Conservation (phyloP, 2,888 invertebrate species). For the Caradrina kadenii region DNA sequence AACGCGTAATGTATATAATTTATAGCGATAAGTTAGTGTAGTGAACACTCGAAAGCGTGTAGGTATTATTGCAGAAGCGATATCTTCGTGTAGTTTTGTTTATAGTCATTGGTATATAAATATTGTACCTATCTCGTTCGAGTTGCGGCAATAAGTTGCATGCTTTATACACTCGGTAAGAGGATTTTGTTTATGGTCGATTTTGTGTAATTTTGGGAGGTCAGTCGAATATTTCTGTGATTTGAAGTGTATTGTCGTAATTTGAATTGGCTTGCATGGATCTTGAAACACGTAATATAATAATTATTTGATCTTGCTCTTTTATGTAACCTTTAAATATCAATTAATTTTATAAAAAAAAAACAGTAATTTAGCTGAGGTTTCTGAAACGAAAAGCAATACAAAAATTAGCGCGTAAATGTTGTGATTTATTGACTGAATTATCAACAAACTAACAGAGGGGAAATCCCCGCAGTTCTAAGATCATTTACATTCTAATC, state of each 20-base stretch:
- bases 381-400: not conserved
- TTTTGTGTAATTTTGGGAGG: conserved; percentile 24
- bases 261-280: conserved; percentile 43
- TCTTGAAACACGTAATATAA: conserved; percentile 7
- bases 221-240: conserved; percentile 62
- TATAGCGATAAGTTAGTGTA: conserved; percentile 66
- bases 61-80: conserved; percentile 60
- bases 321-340: not conserved
- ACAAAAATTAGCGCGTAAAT: not conserved
- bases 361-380: not conserved
- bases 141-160: conserved; percentile 48
- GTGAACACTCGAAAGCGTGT: conserved; percentile 60
- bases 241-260: conserved; percentile 53
- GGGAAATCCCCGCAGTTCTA: too few species aligned
- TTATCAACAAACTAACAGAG: too few species aligned
- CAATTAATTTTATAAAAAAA: not conserved
- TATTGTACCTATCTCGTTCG: conserved; percentile 41
- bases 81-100: conserved; percentile 55
- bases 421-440: too few species aligned
- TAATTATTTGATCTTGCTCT: not conserved
- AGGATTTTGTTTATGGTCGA: conserved; percentile 30
- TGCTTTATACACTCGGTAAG: conserved; percentile 41
- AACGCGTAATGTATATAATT: conserved; percentile 75
- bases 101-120: conserved; percentile 62
- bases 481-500: too few species aligned